phyloP scores from a whole-genome alignment of 2,888 invertebrate genomes.

The Ophioninae sp. region DNA sequence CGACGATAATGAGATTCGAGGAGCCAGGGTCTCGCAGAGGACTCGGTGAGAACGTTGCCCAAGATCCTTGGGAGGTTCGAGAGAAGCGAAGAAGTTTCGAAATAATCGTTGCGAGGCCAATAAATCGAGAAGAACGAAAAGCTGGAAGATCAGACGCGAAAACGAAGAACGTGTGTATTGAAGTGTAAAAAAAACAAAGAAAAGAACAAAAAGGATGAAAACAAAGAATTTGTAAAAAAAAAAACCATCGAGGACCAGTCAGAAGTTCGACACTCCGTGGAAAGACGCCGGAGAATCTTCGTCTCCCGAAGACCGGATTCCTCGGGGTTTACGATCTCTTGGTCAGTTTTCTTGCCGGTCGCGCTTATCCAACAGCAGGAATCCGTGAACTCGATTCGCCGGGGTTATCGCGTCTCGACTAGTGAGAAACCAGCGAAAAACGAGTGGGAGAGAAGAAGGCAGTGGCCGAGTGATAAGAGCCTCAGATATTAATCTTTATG shows the following conservation, averaged over 20 bases:
- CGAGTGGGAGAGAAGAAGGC: background rate
- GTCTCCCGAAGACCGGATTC: too few relatives aligned
- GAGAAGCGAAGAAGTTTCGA: too few relatives aligned
- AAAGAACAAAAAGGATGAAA: background rate
- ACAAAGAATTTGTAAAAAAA: too few relatives aligned
- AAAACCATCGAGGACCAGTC: too few relatives aligned
- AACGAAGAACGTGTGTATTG: background rate
- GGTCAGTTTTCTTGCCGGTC: background rate
- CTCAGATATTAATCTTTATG: conserved; percentile 39
- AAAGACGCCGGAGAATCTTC: background rate
- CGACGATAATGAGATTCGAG: conserved; percentile 41
- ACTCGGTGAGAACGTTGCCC: background rate
- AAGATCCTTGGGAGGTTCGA: too few relatives aligned
- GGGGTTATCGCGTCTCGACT: background rate
- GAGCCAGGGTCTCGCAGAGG: background rate
- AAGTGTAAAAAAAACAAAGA: background rate
- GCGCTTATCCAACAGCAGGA: background rate
- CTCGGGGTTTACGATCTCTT: too few relatives aligned
- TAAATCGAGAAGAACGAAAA: too few relatives aligned
- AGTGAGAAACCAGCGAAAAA: background rate
- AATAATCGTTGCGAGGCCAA: background rate
- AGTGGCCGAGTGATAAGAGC: background rate
- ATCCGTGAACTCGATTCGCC: background rate
- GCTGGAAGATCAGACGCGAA: background rate
- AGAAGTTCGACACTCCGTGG: background rate